Base-by-base conservation (phyloP, 92 coral and sea anemone species). In the Nematostella vectensis region DNA sequence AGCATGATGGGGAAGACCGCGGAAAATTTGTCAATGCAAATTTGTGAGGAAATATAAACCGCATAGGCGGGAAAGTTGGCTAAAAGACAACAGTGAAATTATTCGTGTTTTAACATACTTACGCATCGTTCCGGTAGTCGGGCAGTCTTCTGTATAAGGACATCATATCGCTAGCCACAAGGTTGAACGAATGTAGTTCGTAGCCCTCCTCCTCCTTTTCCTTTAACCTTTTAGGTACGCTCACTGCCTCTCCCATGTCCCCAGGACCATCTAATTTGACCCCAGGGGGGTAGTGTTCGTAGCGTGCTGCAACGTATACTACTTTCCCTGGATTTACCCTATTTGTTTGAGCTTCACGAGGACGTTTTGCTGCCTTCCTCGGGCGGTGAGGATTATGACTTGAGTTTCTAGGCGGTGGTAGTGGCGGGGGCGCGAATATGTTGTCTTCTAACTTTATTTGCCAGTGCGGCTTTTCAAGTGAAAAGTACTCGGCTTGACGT, bases 101-200 rank as follows among this genome's bases (percentile, higher is more conserved):
- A n/a, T n/a, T n/a, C n/a, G n/a, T n/a, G n/a, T n/a, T n/a, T n/a
- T n/a, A n/a, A n/a, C n/a, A 6, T 70, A 76, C 82, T 76, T 68
- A 76, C 82, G 65, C 76, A 13, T 76, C 76, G 59, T 40, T 61
- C 42, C 82, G 55, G 55, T 71, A 69, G 29, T 83, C 91, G 19
- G 60, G 58, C 3, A 83, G 61, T 58, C 75, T 67, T 48, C 91
- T 58, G 39, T 83, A 80, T 28, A 83, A 43, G 6, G 91, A 83
- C 75, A 83, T 77, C 76, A 66, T 83, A 61, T 83, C 72, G 54
- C 91, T 83, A 2, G 79, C 84, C 39, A 67, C 74, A 20, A 79
- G 71, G 38, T 83, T 83, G 63, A 83, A 83, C 52, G 84, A 59
- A 57, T 83, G 91, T n/a, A 66, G 55, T 11, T 78, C 83, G 42